Evolutionary conservation across 2,888 invertebrate species (phyloP), one percentile per base, ranked within the genome.

Genomic region (Aelia acuminata): DNA sequence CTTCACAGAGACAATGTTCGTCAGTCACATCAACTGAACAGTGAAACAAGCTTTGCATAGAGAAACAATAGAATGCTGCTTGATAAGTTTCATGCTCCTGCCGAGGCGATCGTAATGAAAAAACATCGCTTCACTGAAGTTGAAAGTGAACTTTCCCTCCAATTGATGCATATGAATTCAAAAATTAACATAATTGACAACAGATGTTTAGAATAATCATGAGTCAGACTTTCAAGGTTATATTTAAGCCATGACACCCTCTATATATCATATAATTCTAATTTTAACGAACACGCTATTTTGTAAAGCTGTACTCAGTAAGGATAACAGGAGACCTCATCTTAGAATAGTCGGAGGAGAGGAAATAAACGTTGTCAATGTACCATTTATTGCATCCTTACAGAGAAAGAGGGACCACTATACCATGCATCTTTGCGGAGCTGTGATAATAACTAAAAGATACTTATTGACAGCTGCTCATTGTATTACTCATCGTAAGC

Each of bases 381-480:
- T 18, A 70, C 70, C 70, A 35, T 70, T 22, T 70, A 15, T 31
- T 4, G 70, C 70, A 18, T 70, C 70, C 5, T 20, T 70, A 70
- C 70, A 70, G 31, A 35, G 18, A 35, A 70, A 35, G 15, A 26
- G 35, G 35, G 35, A 5, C 8, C 7, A 5, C 8, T 31, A 5
- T 70, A 1, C 70, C 31, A 11, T 35, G 3, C 70, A 70, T 11
- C 11, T 70, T 35, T 70, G 70, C 31, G 70, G 70, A 35, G 26
- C 70, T 35, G 70, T 70, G 31, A 70, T 70, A 10, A 4, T 70
- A 4, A 70, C 70, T 0, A 35, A 26, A n/a, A 70, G 0, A 70
- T 70, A 35, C 20, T 35, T 70, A 35, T 70, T 70, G 70, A 70
- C 70, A 70, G 70, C 70, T 70, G 70, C 13, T 26, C 70, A 70